Percentiles rank a stretch among this genome's conserved stretches.
Evolutionary conservation across 1,140 invertebrate genomes (phyloP).

Genomic region (Ceratina calcarata): DNA sequence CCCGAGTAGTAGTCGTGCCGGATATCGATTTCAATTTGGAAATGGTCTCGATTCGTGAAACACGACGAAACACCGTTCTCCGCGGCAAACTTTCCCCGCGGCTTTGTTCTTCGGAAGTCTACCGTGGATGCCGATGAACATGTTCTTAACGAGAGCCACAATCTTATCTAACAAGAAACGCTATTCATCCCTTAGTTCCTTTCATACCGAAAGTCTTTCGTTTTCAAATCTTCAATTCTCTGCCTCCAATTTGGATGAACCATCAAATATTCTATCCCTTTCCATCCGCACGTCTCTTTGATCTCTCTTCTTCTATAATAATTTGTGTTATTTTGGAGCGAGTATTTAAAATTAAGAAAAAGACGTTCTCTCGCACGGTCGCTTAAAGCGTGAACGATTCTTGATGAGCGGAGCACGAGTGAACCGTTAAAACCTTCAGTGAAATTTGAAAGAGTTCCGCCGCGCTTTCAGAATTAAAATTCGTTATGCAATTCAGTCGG

Average conservation of each 20-base stretch:
- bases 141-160: not conserved
- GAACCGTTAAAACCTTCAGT: no score
- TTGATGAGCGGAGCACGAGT: no score
- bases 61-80: conserved; percentile 6
- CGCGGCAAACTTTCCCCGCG: not conserved
- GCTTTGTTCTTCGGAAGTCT: conserved; percentile 11
- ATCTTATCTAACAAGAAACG: not conserved
- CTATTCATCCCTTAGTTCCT: not conserved
- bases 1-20: not conserved
- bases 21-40: conserved; percentile 41
- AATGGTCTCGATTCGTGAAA: conserved; percentile 9
- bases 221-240: not conserved
- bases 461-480: no score
- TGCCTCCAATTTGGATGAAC: not conserved
- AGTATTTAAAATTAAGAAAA: no score
- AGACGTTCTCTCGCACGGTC: no score
- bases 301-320: no score
- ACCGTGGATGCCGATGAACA: not conserved
- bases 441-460: no score
- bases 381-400: no score
- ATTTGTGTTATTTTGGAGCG: no score
- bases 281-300: no score
- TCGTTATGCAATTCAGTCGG: no score
- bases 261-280: no score
- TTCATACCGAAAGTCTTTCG: not conserved